Percentiles rank a stretch among this genome's conserved stretches.
phyloP scores from a whole-genome alignment of 2,888 invertebrate genomes.

The Trissolcus brochymenae region DNA sequence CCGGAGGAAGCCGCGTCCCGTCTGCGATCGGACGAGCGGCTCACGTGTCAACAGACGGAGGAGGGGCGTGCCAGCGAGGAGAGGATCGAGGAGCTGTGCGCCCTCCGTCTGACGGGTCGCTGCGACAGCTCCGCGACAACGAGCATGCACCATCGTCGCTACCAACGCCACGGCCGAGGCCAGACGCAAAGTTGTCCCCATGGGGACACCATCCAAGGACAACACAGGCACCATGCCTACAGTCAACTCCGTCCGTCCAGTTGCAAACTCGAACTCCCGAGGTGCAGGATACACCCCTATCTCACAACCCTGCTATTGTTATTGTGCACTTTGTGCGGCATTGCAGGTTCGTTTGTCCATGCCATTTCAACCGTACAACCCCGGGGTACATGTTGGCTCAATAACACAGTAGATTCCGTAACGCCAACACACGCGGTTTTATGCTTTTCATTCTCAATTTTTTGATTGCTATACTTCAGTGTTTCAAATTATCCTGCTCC shows the following conservation, averaged over 20 bases:
- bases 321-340: conserved; percentile 74
- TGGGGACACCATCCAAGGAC: neutral
- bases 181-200: conserved; percentile 39
- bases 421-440: too few species aligned
- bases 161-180: conserved; percentile 35
- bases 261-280: conserved; percentile 58
- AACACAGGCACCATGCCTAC: conserved; percentile 12
- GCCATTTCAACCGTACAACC: conserved; percentile 1
- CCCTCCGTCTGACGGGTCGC: conserved; percentile 26
- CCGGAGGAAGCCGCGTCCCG: conserved; percentile 31
- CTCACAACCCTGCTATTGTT: conserved; percentile 74
- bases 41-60: conserved; percentile 21
- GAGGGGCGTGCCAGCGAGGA: neutral
- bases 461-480: too few species aligned
- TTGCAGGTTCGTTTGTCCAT: conserved; percentile 71
- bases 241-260: conserved; percentile 28
- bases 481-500: too few species aligned
- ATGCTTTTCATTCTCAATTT: too few species aligned
- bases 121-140: conserved; percentile 35
- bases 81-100: conserved; percentile 12
- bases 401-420: neutral
- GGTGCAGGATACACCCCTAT: conserved; percentile 73
- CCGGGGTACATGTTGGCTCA: neutral
- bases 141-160: conserved; percentile 61
- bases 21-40: conserved; percentile 25